Conservation (phyloP, 1,140 invertebrate genomes). For the Aphis gossypii region DNA sequence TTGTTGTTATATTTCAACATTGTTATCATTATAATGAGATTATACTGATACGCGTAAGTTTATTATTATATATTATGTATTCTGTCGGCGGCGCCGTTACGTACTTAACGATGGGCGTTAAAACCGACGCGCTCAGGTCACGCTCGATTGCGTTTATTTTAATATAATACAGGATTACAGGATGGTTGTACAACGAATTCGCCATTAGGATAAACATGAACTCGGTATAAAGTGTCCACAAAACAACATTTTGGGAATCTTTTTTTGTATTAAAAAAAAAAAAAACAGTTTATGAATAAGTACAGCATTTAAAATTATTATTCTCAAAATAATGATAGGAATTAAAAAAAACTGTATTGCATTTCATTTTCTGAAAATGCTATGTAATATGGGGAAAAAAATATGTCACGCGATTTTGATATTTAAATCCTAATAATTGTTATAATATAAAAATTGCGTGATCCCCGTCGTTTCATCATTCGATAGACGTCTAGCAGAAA, state of each 20-base stretch:
- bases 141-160: neutral
- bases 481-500: neutral
- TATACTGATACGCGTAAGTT: neutral
- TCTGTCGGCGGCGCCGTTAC: neutral
- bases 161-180: slow-evolving; percentile 18
- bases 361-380: neutral
- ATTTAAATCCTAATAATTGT: neutral
- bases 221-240: too few relatives aligned
- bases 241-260: too few relatives aligned
- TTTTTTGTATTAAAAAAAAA: too few relatives aligned
- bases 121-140: neutral
- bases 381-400: neutral
- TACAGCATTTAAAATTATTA: neutral
- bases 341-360: neutral
- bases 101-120: neutral
- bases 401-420: neutral
- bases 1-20: neutral
- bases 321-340: neutral
- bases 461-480: neutral
- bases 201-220: neutral
- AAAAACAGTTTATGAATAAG: too few relatives aligned
- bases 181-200: neutral
- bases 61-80: slow-evolving; percentile 14
- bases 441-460: neutral
- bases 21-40: slow-evolving; percentile 6